Evolutionary conservation across 2,113 vertebrate species (phyloP).

Genomic region (Theristicus caerulescens): DNA sequence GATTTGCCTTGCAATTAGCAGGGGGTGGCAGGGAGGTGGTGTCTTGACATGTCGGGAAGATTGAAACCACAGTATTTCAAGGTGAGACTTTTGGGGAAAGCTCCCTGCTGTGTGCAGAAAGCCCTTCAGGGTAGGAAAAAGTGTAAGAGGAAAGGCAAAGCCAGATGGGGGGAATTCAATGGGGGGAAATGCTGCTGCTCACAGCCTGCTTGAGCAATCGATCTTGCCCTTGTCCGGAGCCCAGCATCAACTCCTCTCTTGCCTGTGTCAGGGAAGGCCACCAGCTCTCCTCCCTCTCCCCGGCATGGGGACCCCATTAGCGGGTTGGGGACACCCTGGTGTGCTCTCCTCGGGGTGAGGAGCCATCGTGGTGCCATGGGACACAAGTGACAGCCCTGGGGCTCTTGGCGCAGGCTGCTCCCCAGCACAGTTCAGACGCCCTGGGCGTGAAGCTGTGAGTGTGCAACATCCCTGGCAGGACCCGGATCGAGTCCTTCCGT

Average conservation of each 20-base stretch:
- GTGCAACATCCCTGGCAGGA: neutral
- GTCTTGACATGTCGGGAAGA: neutral
- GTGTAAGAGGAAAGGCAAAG: neutral
- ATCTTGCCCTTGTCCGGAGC: neutral
- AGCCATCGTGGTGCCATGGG: fast-evolving
- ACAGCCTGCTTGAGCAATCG: neutral
- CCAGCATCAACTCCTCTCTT: neutral
- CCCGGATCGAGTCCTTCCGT: fast-evolving
- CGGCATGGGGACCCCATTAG: fast-evolving
- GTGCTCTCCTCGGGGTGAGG: neutral
- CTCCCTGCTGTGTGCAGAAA: neutral
- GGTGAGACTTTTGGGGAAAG: neutral
- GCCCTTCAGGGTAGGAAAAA: neutral
- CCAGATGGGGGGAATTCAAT: neutral
- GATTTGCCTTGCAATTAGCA: neutral
- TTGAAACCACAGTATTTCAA: neutral
- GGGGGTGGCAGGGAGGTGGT: neutral
- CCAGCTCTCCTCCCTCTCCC: neutral
- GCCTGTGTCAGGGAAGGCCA: neutral
- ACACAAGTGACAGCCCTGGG: neutral
- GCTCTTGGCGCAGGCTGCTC: neutral
- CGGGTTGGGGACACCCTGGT: fast-evolving
- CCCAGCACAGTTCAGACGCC: neutral
- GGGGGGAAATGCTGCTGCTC: neutral
- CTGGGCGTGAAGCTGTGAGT: fast-evolving